Evolutionary conservation across 1,140 invertebrate genomes (phyloP).

Genomic region (Dryas iulia): DNA sequence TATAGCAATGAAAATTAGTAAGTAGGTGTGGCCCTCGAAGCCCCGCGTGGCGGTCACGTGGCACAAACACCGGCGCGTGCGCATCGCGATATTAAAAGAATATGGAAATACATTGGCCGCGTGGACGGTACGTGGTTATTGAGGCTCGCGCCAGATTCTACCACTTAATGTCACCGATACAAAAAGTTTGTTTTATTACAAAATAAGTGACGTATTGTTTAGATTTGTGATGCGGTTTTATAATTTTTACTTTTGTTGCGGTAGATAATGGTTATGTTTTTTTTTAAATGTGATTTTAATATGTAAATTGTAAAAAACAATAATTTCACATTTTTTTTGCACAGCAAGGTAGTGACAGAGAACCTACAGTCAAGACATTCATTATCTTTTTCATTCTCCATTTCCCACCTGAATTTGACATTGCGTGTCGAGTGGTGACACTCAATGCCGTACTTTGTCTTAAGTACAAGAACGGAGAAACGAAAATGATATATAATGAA

Average conservation of each 20-base stretch:
- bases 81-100: conserved; percentile 59
- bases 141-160: conserved; percentile 51
- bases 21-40: conserved; percentile 49
- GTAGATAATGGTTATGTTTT: background rate
- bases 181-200: conserved; percentile 23
- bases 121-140: conserved; percentile 44
- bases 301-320: no score
- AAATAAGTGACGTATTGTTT: conserved; percentile 17
- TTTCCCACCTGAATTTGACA: no score
- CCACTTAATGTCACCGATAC: conserved; percentile 59
- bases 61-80: conserved; percentile 56
- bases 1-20: conserved; percentile 54
- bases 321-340: no score
- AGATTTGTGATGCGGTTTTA: background rate
- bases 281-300: no score
- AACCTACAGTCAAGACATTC: no score
- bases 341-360: no score
- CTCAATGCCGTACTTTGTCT: no score
- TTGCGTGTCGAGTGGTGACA: no score
- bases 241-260: background rate
- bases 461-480: no score
- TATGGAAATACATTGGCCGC: conserved; percentile 51
- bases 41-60: conserved; percentile 51
- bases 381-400: no score
- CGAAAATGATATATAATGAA: no score